Percentiles rank a stretch among this genome's conserved stretches.
Conservation (phyloP, 2,113 vertebrate genomes). For the Myotis brandtii region DNA sequence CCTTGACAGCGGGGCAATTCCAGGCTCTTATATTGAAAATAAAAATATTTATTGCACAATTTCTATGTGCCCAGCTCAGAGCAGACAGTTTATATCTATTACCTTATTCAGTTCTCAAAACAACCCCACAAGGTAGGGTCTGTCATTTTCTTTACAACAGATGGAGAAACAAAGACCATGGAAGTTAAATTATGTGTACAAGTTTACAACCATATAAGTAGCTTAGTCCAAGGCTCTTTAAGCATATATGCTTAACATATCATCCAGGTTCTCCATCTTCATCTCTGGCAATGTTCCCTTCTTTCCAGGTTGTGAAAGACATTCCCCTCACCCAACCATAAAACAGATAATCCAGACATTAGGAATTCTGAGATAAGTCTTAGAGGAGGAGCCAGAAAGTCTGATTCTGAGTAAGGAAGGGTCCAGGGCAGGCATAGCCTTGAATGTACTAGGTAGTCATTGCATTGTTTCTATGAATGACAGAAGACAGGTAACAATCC, state of each 20-base stretch:
- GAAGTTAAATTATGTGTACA: not conserved
- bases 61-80: not conserved
- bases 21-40: not conserved
- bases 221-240: not conserved
- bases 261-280: not conserved
- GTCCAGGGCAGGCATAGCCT: not conserved
- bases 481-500: not conserved
- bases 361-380: not conserved
- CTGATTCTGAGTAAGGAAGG: not conserved
- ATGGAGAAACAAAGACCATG: not conserved
- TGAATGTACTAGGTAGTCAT: not conserved
- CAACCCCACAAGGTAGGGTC: not conserved
- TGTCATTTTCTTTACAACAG: not conserved
- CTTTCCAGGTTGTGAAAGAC: not conserved
- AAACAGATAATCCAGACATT: not conserved
- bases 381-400: not conserved
- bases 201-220: not conserved
- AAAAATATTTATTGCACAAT: not conserved
- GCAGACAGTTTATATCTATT: not conserved
- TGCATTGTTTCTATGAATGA: not conserved
- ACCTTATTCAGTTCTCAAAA: conserved; percentile 9
- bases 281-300: not conserved
- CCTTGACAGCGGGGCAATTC: not conserved
- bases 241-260: not conserved
- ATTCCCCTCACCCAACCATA: not conserved